Evolutionary conservation across 2,113 vertebrate species (phyloP).

Genomic region (Glaucidium brasilianum): DNA sequence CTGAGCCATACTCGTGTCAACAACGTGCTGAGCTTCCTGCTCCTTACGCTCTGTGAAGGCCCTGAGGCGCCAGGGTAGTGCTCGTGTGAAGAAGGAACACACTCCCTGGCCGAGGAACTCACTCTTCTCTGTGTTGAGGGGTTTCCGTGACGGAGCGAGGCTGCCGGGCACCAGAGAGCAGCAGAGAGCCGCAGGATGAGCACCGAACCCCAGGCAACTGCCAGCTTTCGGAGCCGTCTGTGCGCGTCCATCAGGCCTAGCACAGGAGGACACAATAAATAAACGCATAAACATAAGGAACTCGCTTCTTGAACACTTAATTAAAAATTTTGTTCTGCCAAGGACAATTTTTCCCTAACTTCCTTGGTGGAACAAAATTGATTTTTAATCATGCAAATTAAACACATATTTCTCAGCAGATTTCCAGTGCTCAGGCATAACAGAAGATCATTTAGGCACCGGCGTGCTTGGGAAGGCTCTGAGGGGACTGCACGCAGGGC

Average conservation of each 20-base stretch:
- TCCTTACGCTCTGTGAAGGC: accelerated
- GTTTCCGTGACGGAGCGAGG: no score
- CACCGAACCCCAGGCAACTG: neutral
- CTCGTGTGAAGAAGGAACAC: accelerated
- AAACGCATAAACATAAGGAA: accelerated
- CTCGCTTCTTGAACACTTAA: neutral
- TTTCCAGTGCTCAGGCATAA: neutral
- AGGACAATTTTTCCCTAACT: accelerated
- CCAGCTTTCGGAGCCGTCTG: neutral
- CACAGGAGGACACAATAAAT: neutral
- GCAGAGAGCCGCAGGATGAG: neutral
- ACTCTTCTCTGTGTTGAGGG: accelerated
- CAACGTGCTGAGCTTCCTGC: accelerated
- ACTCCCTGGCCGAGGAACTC: accelerated
- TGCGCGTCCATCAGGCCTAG: neutral
- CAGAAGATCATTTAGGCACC: neutral
- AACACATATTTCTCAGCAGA: neutral
- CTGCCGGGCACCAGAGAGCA: constrained; percentile 23
- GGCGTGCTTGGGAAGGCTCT: neutral
- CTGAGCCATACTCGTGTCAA: accelerated
- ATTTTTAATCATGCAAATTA: neutral
- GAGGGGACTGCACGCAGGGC: neutral
- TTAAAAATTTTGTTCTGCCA: neutral
- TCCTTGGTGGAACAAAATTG: accelerated
- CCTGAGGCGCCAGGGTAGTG: neutral